Percentiles rank a stretch among this genome's conserved stretches.
Conservation (phyloP, 2,113 vertebrate species). For the Microcebus griseorufus region DNA sequence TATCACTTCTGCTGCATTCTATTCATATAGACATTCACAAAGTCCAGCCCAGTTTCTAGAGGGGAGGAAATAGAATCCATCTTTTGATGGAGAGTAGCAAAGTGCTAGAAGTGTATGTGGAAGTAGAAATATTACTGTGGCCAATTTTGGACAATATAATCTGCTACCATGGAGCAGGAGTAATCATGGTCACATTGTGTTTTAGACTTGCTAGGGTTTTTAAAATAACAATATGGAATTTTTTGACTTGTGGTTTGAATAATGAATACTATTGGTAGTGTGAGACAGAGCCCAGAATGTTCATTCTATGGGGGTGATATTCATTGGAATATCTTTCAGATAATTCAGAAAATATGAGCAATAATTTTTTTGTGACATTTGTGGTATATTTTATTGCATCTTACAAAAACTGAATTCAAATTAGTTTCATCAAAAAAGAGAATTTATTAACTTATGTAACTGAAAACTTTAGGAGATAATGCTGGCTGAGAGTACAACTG, state of each 20-base stretch:
- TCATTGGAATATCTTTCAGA: conserved; percentile 36
- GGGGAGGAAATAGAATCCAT: not conserved
- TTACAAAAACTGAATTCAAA: conserved; percentile 37
- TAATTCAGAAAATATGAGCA: conserved; percentile 42
- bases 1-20: not conserved
- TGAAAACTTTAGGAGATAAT: conserved; percentile 27
- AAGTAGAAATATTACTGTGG: not conserved
- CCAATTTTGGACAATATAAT: not conserved
- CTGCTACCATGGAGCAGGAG: not conserved
- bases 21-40: not conserved
- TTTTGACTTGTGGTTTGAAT: not conserved
- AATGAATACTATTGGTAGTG: conserved; percentile 32
- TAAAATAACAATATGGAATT: not conserved
- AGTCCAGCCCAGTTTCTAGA: not conserved
- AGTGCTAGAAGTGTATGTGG: not conserved
- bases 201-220: conserved; percentile 8
- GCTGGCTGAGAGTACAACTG: not conserved
- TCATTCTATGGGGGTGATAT: not conserved
- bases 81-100: not conserved
- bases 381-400: conserved; percentile 5
- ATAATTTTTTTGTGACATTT: not conserved
- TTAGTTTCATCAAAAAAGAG: not conserved
- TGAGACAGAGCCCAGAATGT: not conserved
- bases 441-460: not conserved
- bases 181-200: not conserved